A percentile compares a stretch with the other conserved stretches of the same genome.
These are phyloP conservation scores for Meles meles DNA, from an alignment of 2,113 vertebrate genomes.

Conservation along the genomic window DNA sequence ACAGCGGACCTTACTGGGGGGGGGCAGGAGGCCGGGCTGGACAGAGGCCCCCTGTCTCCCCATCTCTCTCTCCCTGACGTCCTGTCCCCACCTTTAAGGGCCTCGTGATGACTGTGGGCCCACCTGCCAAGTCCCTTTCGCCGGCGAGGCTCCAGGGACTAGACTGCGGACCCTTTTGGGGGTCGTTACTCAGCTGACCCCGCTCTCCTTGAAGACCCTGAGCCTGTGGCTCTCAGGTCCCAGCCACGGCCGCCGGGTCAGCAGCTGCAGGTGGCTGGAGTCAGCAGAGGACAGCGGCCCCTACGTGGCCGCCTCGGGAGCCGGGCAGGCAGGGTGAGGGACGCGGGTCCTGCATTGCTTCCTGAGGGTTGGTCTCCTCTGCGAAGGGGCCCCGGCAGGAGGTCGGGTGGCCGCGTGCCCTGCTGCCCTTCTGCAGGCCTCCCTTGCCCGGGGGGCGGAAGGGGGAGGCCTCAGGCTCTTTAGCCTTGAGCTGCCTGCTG, in stretches of 20 bases:
- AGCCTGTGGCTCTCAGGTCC: not conserved
- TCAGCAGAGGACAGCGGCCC: not conserved
- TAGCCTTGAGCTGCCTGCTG: not conserved
- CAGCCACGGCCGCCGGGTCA: too few relatives aligned
- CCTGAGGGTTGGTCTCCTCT: not conserved
- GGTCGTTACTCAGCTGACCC: rapidly evolving
- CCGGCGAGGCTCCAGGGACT: not conserved
- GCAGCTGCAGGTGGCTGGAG: not conserved
- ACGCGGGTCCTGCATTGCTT: rapidly evolving
- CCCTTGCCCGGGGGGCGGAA: not conserved
- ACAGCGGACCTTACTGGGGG: not conserved
- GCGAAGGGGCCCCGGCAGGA: not conserved
- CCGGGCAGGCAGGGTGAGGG: not conserved
- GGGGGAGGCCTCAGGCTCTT: not conserved
- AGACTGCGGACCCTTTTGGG: rapidly evolving
- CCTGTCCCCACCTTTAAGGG: not conserved
- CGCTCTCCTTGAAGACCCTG: not conserved
- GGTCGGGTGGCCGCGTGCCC: not conserved
- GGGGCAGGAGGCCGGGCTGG: rapidly evolving
- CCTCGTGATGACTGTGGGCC: not conserved
- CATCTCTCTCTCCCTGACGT: too few relatives aligned
- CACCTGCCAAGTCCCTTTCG: not conserved
- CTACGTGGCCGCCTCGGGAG: not conserved
- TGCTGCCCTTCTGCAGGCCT: too few relatives aligned
- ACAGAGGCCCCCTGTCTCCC: rapidly evolving